Evolutionary conservation across 2,888 invertebrate genomes (phyloP).

Genomic region (Phaedon cochleariae): DNA sequence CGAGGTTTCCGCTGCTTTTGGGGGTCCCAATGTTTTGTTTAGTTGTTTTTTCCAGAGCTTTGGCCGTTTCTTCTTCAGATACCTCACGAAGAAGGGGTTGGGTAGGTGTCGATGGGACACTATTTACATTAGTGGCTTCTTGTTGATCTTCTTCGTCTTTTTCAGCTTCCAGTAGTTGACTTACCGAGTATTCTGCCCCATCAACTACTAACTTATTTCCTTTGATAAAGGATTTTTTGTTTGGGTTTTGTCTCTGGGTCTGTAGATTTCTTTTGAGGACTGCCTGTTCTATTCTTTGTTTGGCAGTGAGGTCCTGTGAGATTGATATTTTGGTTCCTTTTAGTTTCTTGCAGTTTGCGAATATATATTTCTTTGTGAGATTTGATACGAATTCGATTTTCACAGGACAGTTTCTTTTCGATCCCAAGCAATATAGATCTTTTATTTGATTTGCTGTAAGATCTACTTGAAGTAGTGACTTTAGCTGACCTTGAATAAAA

Average conservation of each 20-base stretch:
- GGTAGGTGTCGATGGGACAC: background rate
- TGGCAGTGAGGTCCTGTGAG: no score
- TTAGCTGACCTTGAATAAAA: background rate
- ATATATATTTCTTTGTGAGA: background rate
- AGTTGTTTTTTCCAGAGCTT: no score
- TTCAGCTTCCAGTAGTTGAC: background rate
- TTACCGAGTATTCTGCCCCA: background rate
- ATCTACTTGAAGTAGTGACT: background rate
- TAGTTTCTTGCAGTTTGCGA: no score
- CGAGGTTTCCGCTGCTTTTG: background rate
- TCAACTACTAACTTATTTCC: background rate
- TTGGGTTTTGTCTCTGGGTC: background rate
- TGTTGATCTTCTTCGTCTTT: background rate
- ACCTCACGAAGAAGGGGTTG: no score
- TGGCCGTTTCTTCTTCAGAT: no score
- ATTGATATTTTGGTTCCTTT: no score
- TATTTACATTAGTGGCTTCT: background rate
- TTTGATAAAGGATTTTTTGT: background rate
- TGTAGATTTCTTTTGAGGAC: background rate
- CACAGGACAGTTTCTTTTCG: slow-evolving; percentile 9
- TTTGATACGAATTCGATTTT: slow-evolving; percentile 1
- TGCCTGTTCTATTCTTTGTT: no score
- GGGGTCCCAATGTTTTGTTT: background rate
- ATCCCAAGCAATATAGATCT: slow-evolving; percentile 8
- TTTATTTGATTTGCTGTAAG: slow-evolving; percentile 10